Conservation (phyloP, 2,113 vertebrate genomes). For the Myotis davidii region DNA sequence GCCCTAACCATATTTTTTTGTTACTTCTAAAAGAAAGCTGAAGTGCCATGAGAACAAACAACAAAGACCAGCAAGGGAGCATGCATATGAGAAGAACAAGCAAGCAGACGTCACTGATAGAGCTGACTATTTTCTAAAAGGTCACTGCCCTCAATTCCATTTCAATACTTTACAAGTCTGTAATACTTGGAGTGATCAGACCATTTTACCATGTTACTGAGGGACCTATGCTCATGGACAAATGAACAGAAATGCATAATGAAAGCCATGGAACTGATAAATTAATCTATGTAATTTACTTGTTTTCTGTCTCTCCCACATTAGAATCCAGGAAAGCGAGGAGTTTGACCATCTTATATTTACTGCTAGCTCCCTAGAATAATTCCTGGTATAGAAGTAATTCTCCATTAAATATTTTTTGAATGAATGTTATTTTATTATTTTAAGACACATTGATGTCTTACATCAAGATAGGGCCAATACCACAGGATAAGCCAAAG, state of each 20-base stretch:
- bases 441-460: background rate
- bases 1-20: background rate
- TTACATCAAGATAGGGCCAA: background rate
- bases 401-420: background rate
- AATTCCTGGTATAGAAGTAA: background rate
- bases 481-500: background rate
- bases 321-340: background rate
- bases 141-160: background rate
- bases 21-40: constrained; percentile 16
- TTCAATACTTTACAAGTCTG: background rate
- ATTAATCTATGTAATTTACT: constrained; percentile 8
- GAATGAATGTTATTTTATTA: constrained; percentile 6
- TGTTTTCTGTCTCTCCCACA: background rate
- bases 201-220: constrained; percentile 27
- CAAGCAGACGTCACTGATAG: background rate
- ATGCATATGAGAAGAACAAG: background rate
- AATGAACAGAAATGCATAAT: constrained; percentile 4
- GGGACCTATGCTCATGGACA: background rate
- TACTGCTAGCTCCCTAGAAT: background rate
- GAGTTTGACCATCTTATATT: background rate
- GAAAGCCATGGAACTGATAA: constrained; percentile 10
- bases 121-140: background rate
- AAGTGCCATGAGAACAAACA: background rate
- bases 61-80: background rate
- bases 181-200: constrained; percentile 10